phyloP scores from a whole-genome alignment of 2,113 vertebrate genomes.

The Hyperopisus bebe region DNA sequence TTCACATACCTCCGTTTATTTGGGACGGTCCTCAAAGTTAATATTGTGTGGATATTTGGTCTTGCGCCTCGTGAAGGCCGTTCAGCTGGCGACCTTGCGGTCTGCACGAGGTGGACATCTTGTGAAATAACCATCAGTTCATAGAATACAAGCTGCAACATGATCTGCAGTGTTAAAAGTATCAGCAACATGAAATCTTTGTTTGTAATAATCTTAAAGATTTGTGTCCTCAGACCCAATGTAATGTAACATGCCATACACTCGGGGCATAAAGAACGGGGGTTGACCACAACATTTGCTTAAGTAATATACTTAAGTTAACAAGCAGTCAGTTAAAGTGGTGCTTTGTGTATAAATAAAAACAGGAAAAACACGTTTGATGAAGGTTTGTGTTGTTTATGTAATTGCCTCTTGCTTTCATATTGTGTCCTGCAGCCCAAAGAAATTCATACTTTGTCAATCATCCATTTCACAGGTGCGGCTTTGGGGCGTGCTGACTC shows the following conservation, averaged over 20 bases:
- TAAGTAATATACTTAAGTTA: background rate
- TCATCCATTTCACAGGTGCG: background rate
- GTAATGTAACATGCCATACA: background rate
- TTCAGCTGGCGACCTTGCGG: background rate
- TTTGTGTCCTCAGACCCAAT: background rate
- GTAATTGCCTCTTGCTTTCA: background rate
- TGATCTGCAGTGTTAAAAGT: background rate
- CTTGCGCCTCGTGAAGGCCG: background rate
- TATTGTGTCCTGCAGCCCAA: background rate
- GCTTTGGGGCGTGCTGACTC: background rate
- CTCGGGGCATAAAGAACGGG: background rate
- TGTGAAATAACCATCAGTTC: background rate
- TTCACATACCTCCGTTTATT: background rate
- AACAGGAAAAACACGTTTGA: background rate
- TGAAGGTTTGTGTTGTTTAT: background rate
- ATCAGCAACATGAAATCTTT: background rate
- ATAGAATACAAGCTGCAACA: background rate
- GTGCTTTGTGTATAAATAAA: background rate
- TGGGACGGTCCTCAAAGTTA: background rate
- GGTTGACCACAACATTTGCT: background rate
- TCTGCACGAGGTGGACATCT: background rate
- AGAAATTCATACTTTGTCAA: background rate
- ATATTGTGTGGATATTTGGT: background rate
- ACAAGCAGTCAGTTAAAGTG: background rate
- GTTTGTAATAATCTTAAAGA: background rate